Evolutionary conservation across 2,888 invertebrate genomes (phyloP), one percentile per base, ranked within the genome.

Genomic region (Ichneumon xanthorius): DNA sequence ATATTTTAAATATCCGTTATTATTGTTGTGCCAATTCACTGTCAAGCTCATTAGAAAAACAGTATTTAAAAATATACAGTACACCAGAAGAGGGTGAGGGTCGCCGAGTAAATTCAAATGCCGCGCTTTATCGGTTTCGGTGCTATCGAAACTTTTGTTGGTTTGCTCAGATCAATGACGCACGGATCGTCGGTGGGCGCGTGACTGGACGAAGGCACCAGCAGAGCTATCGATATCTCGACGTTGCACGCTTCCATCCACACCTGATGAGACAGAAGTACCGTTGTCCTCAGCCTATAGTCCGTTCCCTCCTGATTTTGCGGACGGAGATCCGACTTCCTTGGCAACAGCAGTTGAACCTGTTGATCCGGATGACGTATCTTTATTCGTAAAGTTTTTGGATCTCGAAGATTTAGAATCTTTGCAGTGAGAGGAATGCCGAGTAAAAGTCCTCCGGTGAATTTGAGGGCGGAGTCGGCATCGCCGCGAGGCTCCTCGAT

Each of bases 211-310:
- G 96, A 96, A 0, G 96, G 95, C 63, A 98, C 96, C 4, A 98
- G 96, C 65, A 98, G 94, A 58, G 98, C 98, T 58, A 98, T 95
- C 4, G 97, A 97, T 83, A 98, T 96, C 92, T 98, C 98, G 26
- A 98, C 97, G 81, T 97, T 97, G 89, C 98, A 98, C 0, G 98
- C 97, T 94, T 98, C 98, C 80, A 98, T 97, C 98, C 98, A 98
- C 26, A 98, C 98, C 89, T 97, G 97, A 94, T 98, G 98, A 0
- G 99, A 99, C 33, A 99, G 95, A 61, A 98, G 94, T 14, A 99
- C 98, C 0, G 97, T 97, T 0, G 99, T 98, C 45, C 97, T 95
- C 30, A 99, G 95, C 16, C 98, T 93, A 30, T 95, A 95, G 80
- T 95, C 95, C 5, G 95, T 96, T 87, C 96, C 95, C 90, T 96